Percentiles rank a stretch among this genome's conserved stretches.
Evolutionary conservation across 2,888 invertebrate genomes (phyloP).

Genomic region (Protophormia terraenovae): DNA sequence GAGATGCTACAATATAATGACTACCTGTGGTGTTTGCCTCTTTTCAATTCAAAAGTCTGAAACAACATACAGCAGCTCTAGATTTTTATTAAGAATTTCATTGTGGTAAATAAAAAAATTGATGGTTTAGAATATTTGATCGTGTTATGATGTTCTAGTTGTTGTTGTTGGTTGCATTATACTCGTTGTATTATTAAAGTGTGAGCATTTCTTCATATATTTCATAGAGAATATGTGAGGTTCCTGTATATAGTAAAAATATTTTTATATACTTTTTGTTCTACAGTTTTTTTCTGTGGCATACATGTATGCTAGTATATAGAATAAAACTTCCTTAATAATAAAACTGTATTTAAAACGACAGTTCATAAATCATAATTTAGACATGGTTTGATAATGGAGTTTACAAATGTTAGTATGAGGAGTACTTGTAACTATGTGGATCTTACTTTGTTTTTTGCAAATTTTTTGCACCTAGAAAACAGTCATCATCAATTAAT

Average conservation of each 20-base stretch:
- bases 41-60: conserved; percentile 1
- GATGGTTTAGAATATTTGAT: conserved; percentile 58
- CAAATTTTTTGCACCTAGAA: conserved; percentile 29
- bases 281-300: not conserved
- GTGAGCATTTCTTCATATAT: not conserved
- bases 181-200: conserved; percentile 44
- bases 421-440: not conserved
- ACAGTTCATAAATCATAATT: conserved; percentile 67
- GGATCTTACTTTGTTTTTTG: not conserved
- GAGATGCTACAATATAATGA: conserved; percentile 40
- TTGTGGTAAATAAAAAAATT: conserved; percentile 25
- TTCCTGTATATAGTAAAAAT: conserved; percentile 1
- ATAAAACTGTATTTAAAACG: conserved; percentile 58
- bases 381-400: conserved; percentile 56
- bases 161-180: not conserved
- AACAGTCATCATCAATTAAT: conserved; percentile 58
- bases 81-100: conserved; percentile 56
- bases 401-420: conserved; percentile 3
- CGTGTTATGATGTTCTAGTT: conserved; percentile 60
- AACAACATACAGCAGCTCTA: conserved; percentile 34
- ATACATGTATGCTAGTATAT: not conserved
- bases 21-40: conserved; percentile 60
- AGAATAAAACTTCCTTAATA: conserved; percentile 45
- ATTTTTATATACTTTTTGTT: not conserved
- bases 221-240: not conserved